These are phyloP conservation scores for Cordilura impudica DNA, from an alignment of 2,888 invertebrate genomes.

Conservation along the genomic window DNA sequence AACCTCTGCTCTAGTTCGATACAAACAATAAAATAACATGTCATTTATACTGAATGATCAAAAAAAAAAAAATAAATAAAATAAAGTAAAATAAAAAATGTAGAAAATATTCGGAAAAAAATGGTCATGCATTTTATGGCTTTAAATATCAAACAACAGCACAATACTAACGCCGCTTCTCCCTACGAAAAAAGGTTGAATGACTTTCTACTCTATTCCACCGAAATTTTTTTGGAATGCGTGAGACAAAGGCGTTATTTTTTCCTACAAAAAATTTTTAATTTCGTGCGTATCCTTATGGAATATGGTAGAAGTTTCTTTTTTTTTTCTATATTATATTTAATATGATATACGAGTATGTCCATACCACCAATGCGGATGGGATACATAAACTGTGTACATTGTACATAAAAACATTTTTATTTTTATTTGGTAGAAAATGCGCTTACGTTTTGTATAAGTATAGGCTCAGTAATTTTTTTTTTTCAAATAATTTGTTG, in stretches of 20 bases:
- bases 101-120: neutral
- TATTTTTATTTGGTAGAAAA: neutral
- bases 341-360: neutral
- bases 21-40: conserved; percentile 26
- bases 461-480: conserved; percentile 15
- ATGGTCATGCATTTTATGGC: conserved; percentile 34
- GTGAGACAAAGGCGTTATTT: conserved; percentile 54
- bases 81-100: neutral
- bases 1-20: neutral
- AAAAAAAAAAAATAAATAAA: conserved; percentile 37
- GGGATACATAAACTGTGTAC: neutral
- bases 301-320: neutral
- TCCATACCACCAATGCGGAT: neutral
- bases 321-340: conserved; percentile 8
- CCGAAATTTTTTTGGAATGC: conserved; percentile 51
- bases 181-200: conserved; percentile 35
- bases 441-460: conserved; percentile 28
- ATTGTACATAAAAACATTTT: neutral
- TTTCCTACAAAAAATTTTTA: conserved; percentile 38
- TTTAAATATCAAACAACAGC: conserved; percentile 22
- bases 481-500: conserved; percentile 19
- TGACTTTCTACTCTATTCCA: conserved; percentile 58
- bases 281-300: conserved; percentile 56
- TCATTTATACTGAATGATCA: conserved; percentile 48
- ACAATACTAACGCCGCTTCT: conserved; percentile 8